Evolutionary conservation across 2,888 invertebrate species (phyloP).

Genomic region (Saturnia pavonia): DNA sequence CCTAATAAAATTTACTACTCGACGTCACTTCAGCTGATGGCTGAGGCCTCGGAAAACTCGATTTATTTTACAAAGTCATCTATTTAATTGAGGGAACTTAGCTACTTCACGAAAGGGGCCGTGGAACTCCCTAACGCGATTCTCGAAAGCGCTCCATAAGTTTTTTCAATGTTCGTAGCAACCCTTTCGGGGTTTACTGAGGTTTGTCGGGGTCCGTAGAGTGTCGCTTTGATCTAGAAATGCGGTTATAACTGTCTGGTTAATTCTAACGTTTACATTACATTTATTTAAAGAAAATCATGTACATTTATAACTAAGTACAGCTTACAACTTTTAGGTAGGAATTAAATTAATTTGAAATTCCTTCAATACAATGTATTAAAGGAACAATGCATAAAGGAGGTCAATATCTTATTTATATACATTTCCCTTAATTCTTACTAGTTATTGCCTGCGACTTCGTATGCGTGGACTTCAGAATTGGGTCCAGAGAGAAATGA

Average conservation of each 20-base stretch:
- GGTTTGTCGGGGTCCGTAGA: slow-evolving; percentile 22
- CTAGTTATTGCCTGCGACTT: too few species aligned
- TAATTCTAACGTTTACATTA: not conserved
- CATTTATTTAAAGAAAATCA: not conserved
- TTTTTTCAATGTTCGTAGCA: slow-evolving; percentile 38
- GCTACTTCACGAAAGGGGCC: slow-evolving; percentile 43
- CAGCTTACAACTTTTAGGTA: not conserved
- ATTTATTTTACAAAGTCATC: slow-evolving; percentile 54
- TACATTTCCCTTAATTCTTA: too few species aligned
- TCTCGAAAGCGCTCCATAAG: slow-evolving; percentile 36
- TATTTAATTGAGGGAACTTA: slow-evolving; percentile 53
- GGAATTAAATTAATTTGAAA: not conserved
- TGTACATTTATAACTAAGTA: not conserved
- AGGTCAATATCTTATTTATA: too few species aligned
- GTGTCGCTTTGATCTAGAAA: slow-evolving; percentile 21
- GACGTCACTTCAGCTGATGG: slow-evolving; percentile 43
- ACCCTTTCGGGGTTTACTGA: slow-evolving; percentile 32
- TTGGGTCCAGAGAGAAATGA: too few species aligned
- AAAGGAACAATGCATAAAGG: too few species aligned
- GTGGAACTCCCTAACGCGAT: slow-evolving; percentile 25
- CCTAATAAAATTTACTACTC: slow-evolving; percentile 59
- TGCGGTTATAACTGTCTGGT: slow-evolving; percentile 11
- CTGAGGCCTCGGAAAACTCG: slow-evolving; percentile 38
- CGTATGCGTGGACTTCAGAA: too few species aligned
- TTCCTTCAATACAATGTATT: too few species aligned